Percentiles rank a stretch among this genome's conserved stretches.
These are phyloP conservation scores for Ostrea edulis DNA, from an alignment of 1,140 invertebrate genomes.

Conservation along the genomic window DNA sequence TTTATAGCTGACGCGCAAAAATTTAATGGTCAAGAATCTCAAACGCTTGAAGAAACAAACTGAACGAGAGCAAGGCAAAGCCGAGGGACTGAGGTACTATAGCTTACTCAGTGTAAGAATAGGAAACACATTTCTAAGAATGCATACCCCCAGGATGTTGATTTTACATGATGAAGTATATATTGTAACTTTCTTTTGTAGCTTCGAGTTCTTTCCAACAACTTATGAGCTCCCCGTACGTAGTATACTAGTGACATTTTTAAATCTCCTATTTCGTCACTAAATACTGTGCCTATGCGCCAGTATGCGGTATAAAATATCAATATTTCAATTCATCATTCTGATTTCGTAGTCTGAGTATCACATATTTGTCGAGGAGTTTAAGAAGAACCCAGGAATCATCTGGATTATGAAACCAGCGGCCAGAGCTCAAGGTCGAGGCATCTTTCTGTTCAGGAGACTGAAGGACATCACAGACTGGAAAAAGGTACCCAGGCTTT, in stretches of 20 bases:
- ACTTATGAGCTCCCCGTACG: slow-evolving; percentile 81
- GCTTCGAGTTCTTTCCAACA: slow-evolving; percentile 80
- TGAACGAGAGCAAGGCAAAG: slow-evolving; percentile 77
- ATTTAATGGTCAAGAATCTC: slow-evolving; percentile 81
- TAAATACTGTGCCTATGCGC: neutral
- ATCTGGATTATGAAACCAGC: slow-evolving; percentile 83
- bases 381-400: slow-evolving; percentile 79
- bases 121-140: neutral
- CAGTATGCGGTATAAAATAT: too few relatives aligned
- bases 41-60: slow-evolving; percentile 78
- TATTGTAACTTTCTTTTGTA: slow-evolving; percentile 47
- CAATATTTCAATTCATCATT: neutral
- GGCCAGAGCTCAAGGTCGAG: slow-evolving; percentile 80
- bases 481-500: slow-evolving; percentile 76
- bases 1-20: slow-evolving; percentile 79
- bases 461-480: slow-evolving; percentile 82
- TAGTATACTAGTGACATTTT: slow-evolving; percentile 41
- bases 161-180: too few relatives aligned
- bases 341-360: slow-evolving; percentile 76
- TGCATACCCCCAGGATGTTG: too few relatives aligned
- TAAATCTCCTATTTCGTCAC: neutral
- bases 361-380: slow-evolving; percentile 82
- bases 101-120: neutral
- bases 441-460: slow-evolving; percentile 81
- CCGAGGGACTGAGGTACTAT: slow-evolving; percentile 71